Percentiles rank a stretch among this genome's conserved stretches.
Conservation (phyloP, 2,888 invertebrate genomes). For the Drosophila fungiperda region DNA sequence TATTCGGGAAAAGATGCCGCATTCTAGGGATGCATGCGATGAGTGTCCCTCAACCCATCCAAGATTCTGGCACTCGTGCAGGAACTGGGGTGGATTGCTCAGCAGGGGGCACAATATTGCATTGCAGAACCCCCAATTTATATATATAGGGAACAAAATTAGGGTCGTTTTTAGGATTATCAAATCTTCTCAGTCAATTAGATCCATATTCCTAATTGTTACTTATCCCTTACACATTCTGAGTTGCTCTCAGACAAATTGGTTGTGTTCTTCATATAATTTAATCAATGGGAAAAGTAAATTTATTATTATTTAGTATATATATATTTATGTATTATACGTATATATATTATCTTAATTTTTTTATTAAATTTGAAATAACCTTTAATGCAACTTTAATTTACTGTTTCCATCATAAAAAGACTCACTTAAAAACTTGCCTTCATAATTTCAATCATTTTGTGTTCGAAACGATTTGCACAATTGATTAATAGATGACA, state of each 20-base stretch:
- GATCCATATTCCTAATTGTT: background rate
- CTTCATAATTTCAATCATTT: constrained; percentile 17
- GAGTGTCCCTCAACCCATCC: too few species aligned
- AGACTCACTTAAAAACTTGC: background rate
- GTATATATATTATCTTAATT: too few species aligned
- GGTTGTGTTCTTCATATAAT: background rate
- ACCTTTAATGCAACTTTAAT: background rate
- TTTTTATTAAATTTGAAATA: background rate
- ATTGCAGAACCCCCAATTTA: too few species aligned
- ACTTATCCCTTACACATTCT: background rate
- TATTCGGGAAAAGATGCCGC: too few species aligned
- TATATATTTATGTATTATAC: too few species aligned
- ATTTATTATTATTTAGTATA: too few species aligned
- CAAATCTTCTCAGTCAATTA: background rate
- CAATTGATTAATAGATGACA: constrained; percentile 50
- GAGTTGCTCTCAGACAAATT: background rate
- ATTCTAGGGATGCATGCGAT: too few species aligned
- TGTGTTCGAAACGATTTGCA: constrained; percentile 2
- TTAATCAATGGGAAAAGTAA: background rate
- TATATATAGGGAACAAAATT: too few species aligned
- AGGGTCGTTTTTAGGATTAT: too few species aligned
- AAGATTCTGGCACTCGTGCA: too few species aligned
- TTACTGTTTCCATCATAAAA: background rate
- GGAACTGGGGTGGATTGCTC: too few species aligned
- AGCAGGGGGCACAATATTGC: too few species aligned